phyloP scores from a whole-genome alignment of 2,113 vertebrate genomes.

The Gadus macrocephalus region DNA sequence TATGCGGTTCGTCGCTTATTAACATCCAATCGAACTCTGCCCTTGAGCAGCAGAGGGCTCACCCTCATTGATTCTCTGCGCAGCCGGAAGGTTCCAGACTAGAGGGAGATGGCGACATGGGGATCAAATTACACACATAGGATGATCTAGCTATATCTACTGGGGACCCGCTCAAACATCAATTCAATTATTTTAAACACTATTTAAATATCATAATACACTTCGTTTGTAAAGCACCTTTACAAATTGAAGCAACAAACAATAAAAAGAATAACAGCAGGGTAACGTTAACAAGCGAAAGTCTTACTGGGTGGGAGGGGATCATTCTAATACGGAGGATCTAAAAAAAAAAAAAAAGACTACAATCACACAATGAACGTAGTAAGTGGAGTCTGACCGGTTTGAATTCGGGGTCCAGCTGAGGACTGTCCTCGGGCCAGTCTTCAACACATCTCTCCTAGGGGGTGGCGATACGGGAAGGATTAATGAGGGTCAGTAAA shows the following conservation, averaged over 20 bases:
- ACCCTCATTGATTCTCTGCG: conserved; percentile 64
- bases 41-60: not conserved
- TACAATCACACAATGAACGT: too few relatives aligned
- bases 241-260: too few relatives aligned
- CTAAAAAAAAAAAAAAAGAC: not conserved
- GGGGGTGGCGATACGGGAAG: not conserved
- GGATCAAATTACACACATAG: not conserved
- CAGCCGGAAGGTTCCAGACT: conserved; percentile 64
- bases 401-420: conserved; percentile 60
- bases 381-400: conserved; percentile 53
- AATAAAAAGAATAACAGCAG: not conserved
- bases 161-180: too few relatives aligned
- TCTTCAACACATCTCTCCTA: conserved; percentile 75
- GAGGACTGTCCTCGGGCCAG: conserved; percentile 74
- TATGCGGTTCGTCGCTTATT: too few relatives aligned
- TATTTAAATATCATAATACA: too few relatives aligned
- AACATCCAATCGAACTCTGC: not conserved
- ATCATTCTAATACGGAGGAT: not conserved
- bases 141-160: too few relatives aligned
- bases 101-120: not conserved
- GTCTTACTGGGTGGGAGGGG: too few relatives aligned
- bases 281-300: too few relatives aligned
- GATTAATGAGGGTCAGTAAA: not conserved
- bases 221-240: too few relatives aligned
- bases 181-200: too few relatives aligned